Base-by-base conservation (phyloP, 2,888 invertebrate species). In the Athetis lepigone region DNA sequence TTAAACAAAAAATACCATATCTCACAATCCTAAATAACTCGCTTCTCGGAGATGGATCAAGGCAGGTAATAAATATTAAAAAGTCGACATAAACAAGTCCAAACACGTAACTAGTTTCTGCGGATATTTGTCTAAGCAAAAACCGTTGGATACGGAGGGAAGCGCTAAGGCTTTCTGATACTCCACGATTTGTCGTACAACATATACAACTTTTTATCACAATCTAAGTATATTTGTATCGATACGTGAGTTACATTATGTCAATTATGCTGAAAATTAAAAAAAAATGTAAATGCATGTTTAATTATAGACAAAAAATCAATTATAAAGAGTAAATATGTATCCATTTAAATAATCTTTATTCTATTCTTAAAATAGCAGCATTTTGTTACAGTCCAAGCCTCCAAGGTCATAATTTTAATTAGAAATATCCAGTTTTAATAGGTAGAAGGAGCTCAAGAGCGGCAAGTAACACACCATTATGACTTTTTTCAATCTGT, bases 101-200 rank as follows among this genome's bases (percentile, higher is more conserved):
- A 79, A 88, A 90, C 90, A 92, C 92, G 92, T 93, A 93, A 91
- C 92, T 93, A 93, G 93, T 93, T 93, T 90, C 89, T 88, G 86
- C 84, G 88, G 91, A 91, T 92, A 92, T 93, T 92, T 92, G 92
- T 94, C 91, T 92, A 91, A 91, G 90, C 91, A 91, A 90, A 91
- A 89, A 89, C 88, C 85, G 87, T 87, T 85, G 88, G 86, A 84
- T 87, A 85, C 85, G 81, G 87, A 85, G 88, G 86, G 87, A 86
- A 81, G 81, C 61, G 64, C 57, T 84, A 82, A 90, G 90, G 88
- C 79, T 9, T 39, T 56, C 23, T 51, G 47, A 47, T 25, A 60
- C 50, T 18, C n/a, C 0, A 52, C 71, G 80, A 73, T 56, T 75
- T 52, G 55, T 55, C 27, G 42, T n/a, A 6, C 18, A 56, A 46